Evolutionary conservation across 2,888 invertebrate species (phyloP).

Genomic region (Aspidiotus destructor): DNA sequence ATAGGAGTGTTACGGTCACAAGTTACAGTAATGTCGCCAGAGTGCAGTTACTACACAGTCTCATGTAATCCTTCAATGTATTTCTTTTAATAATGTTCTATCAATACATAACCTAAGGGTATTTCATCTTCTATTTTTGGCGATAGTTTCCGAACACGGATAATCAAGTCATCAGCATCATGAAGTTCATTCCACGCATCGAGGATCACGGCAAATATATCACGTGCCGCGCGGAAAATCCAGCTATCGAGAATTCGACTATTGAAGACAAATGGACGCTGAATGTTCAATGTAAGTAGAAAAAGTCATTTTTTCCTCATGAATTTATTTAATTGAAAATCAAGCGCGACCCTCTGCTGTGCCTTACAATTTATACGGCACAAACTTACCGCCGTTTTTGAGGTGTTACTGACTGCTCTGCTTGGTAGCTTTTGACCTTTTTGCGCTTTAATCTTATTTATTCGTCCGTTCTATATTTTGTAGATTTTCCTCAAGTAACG

Average conservation of each 20-base stretch:
- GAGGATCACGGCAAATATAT: conserved; percentile 83
- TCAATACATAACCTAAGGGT: no score
- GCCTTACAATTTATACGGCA: no score
- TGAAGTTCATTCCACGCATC: conserved; percentile 77
- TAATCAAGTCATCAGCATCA: conserved; percentile 72
- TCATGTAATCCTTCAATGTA: no score
- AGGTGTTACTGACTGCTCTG: no score
- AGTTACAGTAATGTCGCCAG: no score
- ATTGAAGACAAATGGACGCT: conserved; percentile 79
- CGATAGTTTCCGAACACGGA: conserved; percentile 45
- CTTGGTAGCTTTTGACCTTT: no score
- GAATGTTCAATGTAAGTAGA: conserved; percentile 78
- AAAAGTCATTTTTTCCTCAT: background rate
- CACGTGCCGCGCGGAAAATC: conserved; percentile 83
- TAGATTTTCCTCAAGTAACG: conserved; percentile 81
- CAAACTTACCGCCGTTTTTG: no score
- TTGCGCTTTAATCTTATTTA: no score
- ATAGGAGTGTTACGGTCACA: no score
- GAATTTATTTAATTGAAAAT: background rate
- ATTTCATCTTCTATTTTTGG: background rate
- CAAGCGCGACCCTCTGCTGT: no score
- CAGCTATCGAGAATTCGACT: conserved; percentile 71
- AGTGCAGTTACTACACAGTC: no score
- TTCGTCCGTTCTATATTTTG: conserved; percentile 33
- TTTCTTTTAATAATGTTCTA: no score